These are phyloP conservation scores for Spilarctia lutea DNA, from an alignment of 2,888 invertebrate species.

Conservation along the genomic window DNA sequence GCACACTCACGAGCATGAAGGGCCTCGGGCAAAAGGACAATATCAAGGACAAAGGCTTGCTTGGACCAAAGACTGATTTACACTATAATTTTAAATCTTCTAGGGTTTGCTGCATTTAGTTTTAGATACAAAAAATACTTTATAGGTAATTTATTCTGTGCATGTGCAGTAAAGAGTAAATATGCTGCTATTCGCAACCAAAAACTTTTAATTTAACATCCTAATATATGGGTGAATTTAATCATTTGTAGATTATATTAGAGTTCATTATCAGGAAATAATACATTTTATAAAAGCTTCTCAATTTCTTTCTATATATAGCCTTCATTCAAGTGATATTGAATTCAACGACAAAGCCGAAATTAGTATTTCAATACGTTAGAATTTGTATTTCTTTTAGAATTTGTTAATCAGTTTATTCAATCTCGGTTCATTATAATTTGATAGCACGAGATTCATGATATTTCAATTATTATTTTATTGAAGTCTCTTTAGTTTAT, in stretches of 20 bases:
- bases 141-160: neutral
- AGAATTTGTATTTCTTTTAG: no score
- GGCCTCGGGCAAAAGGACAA: constrained; percentile 43
- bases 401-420: no score
- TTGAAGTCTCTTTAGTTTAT: no score
- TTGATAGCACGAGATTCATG: no score
- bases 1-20: constrained; percentile 36
- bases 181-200: neutral
- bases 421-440: no score
- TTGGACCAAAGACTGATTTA: constrained; percentile 22
- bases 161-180: neutral
- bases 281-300: neutral
- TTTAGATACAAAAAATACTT: neutral
- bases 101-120: neutral
- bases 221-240: neutral
- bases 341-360: neutral
- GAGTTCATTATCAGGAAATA: neutral
- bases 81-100: constrained; percentile 6
- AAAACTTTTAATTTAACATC: neutral
- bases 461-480: no score
- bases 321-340: neutral
- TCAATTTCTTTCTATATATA: neutral
- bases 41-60: constrained; percentile 48
- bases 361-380: neutral
- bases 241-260: neutral